Percentiles rank a stretch among this genome's conserved stretches.
Conservation (phyloP, 2,113 vertebrate species). For the Typhlomys cinereus region DNA sequence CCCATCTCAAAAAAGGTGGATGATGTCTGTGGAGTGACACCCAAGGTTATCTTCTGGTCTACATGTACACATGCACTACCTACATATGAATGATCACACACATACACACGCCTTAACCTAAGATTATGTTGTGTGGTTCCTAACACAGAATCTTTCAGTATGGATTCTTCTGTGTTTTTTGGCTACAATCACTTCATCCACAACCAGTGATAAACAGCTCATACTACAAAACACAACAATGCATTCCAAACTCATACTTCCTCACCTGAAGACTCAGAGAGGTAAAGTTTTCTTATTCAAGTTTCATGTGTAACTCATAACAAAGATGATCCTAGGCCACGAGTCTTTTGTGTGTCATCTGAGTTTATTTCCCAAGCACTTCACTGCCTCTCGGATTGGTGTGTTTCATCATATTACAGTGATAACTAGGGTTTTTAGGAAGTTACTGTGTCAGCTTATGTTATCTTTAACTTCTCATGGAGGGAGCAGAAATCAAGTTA, state of each 20-base stretch:
- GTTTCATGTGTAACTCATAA: background rate
- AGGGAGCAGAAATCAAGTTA: conserved; percentile 25
- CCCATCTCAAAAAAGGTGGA: background rate
- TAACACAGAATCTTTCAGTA: background rate
- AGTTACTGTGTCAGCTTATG: conserved; percentile 10
- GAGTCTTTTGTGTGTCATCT: background rate
- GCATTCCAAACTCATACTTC: background rate
- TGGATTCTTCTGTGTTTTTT: background rate
- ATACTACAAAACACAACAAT: background rate
- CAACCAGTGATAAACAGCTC: background rate
- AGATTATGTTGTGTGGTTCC: background rate
- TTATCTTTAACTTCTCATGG: background rate
- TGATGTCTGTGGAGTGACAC: too few species aligned
- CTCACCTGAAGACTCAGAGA: background rate
- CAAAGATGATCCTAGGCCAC: background rate
- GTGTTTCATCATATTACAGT: conserved; percentile 42
- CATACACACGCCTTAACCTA: too few species aligned
- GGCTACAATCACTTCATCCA: background rate
- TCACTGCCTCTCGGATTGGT: background rate
- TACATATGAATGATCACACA: background rate
- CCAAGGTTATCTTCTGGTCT: background rate
- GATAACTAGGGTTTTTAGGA: background rate
- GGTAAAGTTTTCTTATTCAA: background rate
- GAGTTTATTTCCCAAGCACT: conserved; percentile 32
- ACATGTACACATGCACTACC: background rate